A percentile compares a stretch with the other conserved stretches of the same genome.
These are phyloP conservation scores for Polydesmus complanatus DNA, from an alignment of 2,888 invertebrate species.

Conservation along the genomic window DNA sequence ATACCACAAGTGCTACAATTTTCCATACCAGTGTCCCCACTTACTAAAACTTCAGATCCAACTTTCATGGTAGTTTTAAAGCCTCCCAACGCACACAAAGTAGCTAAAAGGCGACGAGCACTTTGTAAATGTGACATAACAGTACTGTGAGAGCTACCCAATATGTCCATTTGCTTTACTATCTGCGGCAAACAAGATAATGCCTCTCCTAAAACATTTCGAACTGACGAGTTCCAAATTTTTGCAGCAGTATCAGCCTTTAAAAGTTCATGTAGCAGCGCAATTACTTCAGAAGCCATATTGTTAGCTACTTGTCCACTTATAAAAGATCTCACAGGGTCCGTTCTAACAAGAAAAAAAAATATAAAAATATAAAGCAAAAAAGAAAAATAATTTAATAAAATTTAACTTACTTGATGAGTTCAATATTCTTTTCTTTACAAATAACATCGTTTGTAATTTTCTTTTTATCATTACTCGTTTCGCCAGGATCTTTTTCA, in stretches of 20 bases:
- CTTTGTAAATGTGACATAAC: slow-evolving; percentile 26
- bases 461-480: slow-evolving; percentile 28
- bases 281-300: slow-evolving; percentile 33
- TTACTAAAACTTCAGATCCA: slow-evolving; percentile 30
- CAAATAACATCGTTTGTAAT: slow-evolving; percentile 29
- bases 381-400: neutral
- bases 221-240: slow-evolving; percentile 30
- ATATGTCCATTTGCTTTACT: slow-evolving; percentile 26
- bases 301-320: slow-evolving; percentile 34
- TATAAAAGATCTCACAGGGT: slow-evolving; percentile 32
- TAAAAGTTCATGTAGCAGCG: slow-evolving; percentile 30
- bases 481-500: slow-evolving; percentile 19
- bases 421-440: slow-evolving; percentile 31
- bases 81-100: slow-evolving; percentile 32
- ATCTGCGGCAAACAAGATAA: slow-evolving; percentile 28
- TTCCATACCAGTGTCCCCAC: neutral
- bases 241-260: slow-evolving; percentile 27
- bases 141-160: slow-evolving; percentile 27
- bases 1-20: slow-evolving; percentile 17
- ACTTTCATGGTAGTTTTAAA: slow-evolving; percentile 33
- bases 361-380: neutral
- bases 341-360: slow-evolving; percentile 24
- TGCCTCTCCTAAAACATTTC: slow-evolving; percentile 29
- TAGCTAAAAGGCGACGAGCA: slow-evolving; percentile 31
- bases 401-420: slow-evolving; percentile 26